Percentiles rank a stretch among this genome's conserved stretches.
phyloP scores from a whole-genome alignment of 2,113 vertebrate species.

The Edolisoma coerulescens region DNA sequence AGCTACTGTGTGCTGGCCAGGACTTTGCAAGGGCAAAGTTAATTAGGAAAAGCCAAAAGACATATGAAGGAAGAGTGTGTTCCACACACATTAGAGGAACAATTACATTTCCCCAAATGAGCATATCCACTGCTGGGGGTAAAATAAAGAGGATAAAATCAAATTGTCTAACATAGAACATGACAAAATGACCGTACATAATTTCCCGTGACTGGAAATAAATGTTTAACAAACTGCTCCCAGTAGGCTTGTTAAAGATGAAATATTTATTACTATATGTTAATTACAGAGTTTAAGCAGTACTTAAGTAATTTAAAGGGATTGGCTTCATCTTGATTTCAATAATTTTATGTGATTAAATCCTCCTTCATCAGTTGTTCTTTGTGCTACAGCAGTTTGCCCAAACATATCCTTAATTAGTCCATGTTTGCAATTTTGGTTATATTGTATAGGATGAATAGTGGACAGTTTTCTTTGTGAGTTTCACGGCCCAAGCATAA shows the following conservation, averaged over 20 bases:
- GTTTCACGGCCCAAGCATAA: background rate
- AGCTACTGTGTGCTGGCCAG: background rate
- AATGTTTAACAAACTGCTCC: conserved; percentile 40
- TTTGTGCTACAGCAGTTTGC: background rate
- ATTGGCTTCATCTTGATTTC: background rate
- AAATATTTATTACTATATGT: conserved; percentile 54
- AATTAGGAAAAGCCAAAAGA: background rate
- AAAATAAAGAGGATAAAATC: background rate
- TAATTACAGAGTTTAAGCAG: conserved; percentile 32
- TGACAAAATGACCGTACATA: background rate
- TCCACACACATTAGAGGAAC: background rate
- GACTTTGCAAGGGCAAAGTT: background rate
- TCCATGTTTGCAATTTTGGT: background rate
- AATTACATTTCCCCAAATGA: background rate
- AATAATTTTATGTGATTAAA: background rate
- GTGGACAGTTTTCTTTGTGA: background rate
- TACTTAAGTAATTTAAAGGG: conserved; percentile 16
- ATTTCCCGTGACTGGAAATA: background rate
- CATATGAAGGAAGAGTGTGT: background rate
- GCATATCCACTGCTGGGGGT: background rate
- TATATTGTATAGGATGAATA: background rate
- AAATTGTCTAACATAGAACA: background rate
- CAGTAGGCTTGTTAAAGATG: conserved; percentile 26
- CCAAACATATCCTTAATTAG: background rate
- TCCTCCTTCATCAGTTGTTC: background rate